phyloP scores from a whole-genome alignment of 2,888 invertebrate species.

The Pyrgus malvae region DNA sequence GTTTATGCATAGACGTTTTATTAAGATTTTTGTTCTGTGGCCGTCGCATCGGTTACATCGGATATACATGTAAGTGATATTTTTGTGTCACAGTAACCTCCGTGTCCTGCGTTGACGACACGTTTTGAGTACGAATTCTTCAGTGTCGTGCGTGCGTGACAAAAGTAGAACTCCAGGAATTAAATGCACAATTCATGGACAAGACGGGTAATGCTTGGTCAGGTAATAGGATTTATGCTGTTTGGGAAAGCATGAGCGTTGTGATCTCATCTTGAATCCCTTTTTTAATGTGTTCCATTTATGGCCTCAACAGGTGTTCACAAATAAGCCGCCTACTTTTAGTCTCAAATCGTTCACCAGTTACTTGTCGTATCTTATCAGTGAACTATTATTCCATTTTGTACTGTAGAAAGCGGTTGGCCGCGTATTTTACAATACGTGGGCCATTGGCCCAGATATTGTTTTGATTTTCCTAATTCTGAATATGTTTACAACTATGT shows the following conservation, averaged over 20 bases:
- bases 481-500: no score
- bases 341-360: slow-evolving; percentile 19
- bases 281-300: neutral
- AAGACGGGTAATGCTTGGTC: no score
- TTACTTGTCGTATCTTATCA: slow-evolving; percentile 29
- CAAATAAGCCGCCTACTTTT: neutral
- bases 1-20: slow-evolving; percentile 47
- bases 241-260: no score
- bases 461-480: no score
- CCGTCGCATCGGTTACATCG: slow-evolving; percentile 49
- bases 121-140: slow-evolving; percentile 51
- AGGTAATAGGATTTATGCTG: no score
- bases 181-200: slow-evolving; percentile 36
- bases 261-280: no score
- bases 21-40: slow-evolving; percentile 59
- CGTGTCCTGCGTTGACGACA: slow-evolving; percentile 56
- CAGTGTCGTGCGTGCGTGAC: slow-evolving; percentile 53
- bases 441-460: no score
- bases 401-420: slow-evolving; percentile 21
- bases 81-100: slow-evolving; percentile 62
- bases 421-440: slow-evolving; percentile 18
- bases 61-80: slow-evolving; percentile 70
- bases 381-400: slow-evolving; percentile 19
- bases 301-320: slow-evolving; percentile 55
- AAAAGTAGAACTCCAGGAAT: slow-evolving; percentile 49